Percentiles rank a stretch among this genome's conserved stretches.
phyloP scores from a whole-genome alignment of 2,888 invertebrate genomes.

The Sphaerophoria rueppellii region DNA sequence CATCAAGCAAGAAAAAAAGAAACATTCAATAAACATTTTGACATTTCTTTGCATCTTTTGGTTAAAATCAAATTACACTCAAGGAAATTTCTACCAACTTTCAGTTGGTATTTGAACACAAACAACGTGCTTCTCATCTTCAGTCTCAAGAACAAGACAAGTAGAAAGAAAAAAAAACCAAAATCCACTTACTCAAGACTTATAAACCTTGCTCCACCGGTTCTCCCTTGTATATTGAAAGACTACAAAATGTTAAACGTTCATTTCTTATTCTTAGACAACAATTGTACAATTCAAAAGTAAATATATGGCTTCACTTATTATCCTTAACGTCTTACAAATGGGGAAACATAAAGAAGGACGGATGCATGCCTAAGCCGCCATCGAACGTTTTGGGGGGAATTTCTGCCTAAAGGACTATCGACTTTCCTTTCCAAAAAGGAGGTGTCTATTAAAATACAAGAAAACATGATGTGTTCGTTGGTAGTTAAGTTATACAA shows the following conservation, averaged over 20 bases:
- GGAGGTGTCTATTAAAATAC: slow-evolving; percentile 69
- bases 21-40: slow-evolving; percentile 57
- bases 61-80: slow-evolving; percentile 62
- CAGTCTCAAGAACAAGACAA: slow-evolving; percentile 10
- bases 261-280: slow-evolving; percentile 32
- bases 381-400: neutral
- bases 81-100: slow-evolving; percentile 25
- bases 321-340: slow-evolving; percentile 72
- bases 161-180: slow-evolving; percentile 11
- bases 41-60: slow-evolving; percentile 48
- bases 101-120: neutral
- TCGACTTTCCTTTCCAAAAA: neutral
- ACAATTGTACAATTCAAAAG: slow-evolving; percentile 49
- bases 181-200: slow-evolving; percentile 61
- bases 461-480: slow-evolving; percentile 31
- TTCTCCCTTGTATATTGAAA: no score
- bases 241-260: slow-evolving; percentile 60
- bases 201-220: neutral
- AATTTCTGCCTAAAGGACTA: slow-evolving; percentile 53
- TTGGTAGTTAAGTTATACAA: slow-evolving; percentile 32
- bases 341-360: slow-evolving; percentile 70
- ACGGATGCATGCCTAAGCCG: slow-evolving; percentile 43
- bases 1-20: neutral
- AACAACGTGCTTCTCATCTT: slow-evolving; percentile 26
- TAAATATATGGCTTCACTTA: slow-evolving; percentile 72